A percentile compares a stretch with the other conserved stretches of the same genome.
These are phyloP conservation scores for Melangyna quadrimaculata DNA, from an alignment of 2,888 invertebrate genomes.

Conservation along the genomic window DNA sequence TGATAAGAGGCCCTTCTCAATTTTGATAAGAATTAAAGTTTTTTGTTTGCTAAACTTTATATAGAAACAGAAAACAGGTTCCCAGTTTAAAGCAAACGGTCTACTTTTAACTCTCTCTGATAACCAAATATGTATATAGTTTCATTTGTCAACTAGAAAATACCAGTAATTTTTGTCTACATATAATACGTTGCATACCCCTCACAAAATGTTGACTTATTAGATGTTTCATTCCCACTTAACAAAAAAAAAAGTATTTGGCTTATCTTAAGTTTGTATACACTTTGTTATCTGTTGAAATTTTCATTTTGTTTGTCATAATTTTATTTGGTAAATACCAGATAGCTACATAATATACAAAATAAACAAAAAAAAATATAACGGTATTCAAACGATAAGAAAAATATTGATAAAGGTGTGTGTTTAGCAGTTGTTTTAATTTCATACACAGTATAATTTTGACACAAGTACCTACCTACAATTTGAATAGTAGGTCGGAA, in stretches of 20 bases:
- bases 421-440: neutral
- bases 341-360: too few species aligned
- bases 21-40: constrained; percentile 9
- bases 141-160: constrained; percentile 33
- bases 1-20: neutral
- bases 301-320: constrained; percentile 5
- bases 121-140: neutral
- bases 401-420: constrained; percentile 1
- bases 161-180: constrained; percentile 22
- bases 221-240: constrained; percentile 25
- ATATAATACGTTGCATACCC: neutral
- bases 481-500: constrained; percentile 29
- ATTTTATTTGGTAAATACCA: constrained; percentile 33
- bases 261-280: constrained; percentile 20
- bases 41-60: neutral
- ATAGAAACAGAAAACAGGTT: neutral
- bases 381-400: constrained; percentile 14
- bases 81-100: neutral
- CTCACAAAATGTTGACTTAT: constrained; percentile 28
- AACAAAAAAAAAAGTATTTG: neutral
- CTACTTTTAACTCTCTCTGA: neutral
- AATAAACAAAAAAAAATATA: neutral
- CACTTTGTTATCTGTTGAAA: constrained; percentile 32
- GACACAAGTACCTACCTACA: too few species aligned
- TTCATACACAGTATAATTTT: neutral